phyloP scores from a whole-genome alignment of 2,113 vertebrate genomes.

The Lipotes vexillifer region DNA sequence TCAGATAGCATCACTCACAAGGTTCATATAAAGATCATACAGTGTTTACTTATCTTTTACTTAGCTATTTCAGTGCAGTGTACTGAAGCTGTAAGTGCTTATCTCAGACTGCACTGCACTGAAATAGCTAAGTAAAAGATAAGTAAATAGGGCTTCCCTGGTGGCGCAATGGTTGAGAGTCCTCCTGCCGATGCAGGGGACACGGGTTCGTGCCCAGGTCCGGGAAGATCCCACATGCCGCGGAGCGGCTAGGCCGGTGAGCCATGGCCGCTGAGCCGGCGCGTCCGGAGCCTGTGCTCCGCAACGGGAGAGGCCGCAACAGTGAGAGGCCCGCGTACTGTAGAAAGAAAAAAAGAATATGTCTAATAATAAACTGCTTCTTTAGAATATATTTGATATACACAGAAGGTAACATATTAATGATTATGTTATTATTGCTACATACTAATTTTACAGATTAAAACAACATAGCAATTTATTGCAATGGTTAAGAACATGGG shows the following conservation, averaged over 20 bases:
- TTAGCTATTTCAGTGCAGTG: not conserved
- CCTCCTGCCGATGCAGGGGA: too few species aligned
- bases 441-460: not conserved
- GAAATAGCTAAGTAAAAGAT: not conserved
- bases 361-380: not conserved
- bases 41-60: not conserved
- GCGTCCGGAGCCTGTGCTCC: too few species aligned
- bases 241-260: too few species aligned
- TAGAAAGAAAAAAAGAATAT: not conserved
- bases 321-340: too few species aligned
- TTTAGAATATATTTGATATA: not conserved
- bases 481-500: not conserved
- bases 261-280: too few species aligned
- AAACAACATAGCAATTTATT: not conserved
- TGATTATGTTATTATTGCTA: not conserved
- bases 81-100: too few species aligned
- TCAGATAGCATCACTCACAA: not conserved
- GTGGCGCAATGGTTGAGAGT: too few species aligned
- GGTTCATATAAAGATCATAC: not conserved
- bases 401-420: constrained; percentile 5
- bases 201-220: too few species aligned
- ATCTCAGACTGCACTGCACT: not conserved
- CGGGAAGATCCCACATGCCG: too few species aligned
- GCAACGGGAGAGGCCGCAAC: too few species aligned
- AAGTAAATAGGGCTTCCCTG: not conserved